A percentile compares a stretch with the other conserved stretches of the same genome.
Conservation (phyloP, 2,888 invertebrate species). For the Thecocarcelia acutangulata region DNA sequence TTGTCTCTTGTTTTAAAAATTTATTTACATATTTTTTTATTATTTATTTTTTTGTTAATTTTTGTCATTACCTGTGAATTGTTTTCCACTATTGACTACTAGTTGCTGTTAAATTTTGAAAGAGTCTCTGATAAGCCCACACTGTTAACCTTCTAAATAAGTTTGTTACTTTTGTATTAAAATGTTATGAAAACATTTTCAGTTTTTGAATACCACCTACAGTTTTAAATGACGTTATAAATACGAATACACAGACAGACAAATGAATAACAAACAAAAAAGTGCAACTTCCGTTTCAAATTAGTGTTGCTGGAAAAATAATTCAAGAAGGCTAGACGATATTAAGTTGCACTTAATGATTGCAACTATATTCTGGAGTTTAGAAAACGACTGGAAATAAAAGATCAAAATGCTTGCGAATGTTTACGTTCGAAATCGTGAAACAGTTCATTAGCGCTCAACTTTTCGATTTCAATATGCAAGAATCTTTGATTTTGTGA, state of each 20-base stretch:
- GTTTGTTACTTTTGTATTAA: slow-evolving; percentile 14
- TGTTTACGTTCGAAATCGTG: too few species aligned
- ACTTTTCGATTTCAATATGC: too few species aligned
- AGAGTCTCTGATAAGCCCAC: slow-evolving; percentile 27
- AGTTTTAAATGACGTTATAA: background rate
- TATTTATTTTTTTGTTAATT: too few species aligned
- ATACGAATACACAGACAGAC: too few species aligned
- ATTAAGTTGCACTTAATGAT: background rate
- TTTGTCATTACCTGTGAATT: too few species aligned
- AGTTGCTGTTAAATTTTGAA: slow-evolving; percentile 5
- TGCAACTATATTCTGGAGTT: too few species aligned
- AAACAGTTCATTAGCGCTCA: too few species aligned
- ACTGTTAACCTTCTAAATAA: slow-evolving; percentile 15
- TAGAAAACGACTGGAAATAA: too few species aligned
- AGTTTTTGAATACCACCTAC: slow-evolving; percentile 34
- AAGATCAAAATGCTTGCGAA: too few species aligned
- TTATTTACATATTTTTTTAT: slow-evolving; percentile 4
- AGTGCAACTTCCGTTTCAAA: slow-evolving; percentile 62
- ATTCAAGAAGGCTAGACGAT: background rate
- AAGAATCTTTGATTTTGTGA: too few species aligned
- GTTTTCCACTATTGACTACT: background rate
- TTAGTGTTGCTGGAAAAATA: slow-evolving; percentile 5
- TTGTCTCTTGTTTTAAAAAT: slow-evolving; percentile 10
- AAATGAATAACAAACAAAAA: slow-evolving; percentile 1
- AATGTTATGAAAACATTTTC: background rate